Percentiles rank a stretch among this genome's conserved stretches.
Evolutionary conservation across 2,797 vertebrate species (phyloP).

Genomic region (Loriculus beryllinus): DNA sequence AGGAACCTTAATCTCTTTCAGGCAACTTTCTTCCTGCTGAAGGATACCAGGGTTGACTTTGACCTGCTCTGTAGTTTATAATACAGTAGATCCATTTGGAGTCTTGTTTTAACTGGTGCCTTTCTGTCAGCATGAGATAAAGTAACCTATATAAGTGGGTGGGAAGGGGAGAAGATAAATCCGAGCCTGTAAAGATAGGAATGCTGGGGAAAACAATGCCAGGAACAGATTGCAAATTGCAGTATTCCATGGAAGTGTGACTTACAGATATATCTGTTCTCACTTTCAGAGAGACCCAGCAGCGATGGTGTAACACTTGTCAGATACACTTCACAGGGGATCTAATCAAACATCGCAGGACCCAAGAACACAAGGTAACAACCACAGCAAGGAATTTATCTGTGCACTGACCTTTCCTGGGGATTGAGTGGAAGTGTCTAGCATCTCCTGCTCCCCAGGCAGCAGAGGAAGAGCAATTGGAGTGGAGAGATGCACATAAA

Average conservation of each 20-base stretch:
- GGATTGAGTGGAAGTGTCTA: neutral
- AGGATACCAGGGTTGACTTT: neutral
- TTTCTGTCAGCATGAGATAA: neutral
- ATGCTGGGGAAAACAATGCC: neutral
- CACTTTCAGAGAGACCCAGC: constrained; percentile 82
- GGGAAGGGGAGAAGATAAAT: neutral
- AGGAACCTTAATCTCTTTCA: neutral
- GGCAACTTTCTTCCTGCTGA: neutral
- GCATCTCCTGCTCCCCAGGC: neutral
- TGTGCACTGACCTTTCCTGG: neutral
- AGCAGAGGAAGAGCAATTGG: neutral
- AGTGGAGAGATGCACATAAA: neutral
- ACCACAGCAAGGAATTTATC: neutral
- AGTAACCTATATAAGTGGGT: neutral
- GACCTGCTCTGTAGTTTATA: neutral
- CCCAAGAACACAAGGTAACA: constrained; percentile 89
- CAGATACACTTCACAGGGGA: constrained; percentile 85
- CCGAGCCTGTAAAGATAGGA: neutral
- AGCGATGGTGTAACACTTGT: constrained; percentile 91
- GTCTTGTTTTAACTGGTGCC: neutral
- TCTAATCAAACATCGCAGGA: constrained; percentile 86
- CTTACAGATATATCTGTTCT: neutral
- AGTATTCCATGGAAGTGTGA: neutral
- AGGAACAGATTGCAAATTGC: neutral
- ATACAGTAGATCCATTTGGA: neutral